Base-by-base conservation (phyloP, 2,113 vertebrate species). In the Abramis brama region DNA sequence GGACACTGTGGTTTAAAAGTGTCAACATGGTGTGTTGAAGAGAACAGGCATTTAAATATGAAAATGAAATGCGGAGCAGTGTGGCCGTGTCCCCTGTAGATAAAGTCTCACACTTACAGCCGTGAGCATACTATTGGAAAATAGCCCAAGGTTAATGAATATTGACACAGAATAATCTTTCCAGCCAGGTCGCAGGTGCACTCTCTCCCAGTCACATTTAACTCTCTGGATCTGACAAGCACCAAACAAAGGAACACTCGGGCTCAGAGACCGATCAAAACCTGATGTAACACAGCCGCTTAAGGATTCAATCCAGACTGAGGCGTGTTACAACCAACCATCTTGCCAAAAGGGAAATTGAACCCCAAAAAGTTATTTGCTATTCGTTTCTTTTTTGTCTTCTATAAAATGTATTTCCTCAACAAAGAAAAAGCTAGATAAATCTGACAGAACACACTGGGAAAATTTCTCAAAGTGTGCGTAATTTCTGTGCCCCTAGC, bases 101-200 rank as follows among this genome's bases (percentile, higher is more conserved):
- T 85, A 85, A 75, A 88, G 86, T 88, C 17, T 6, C 74, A 79
- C 52, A 76, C 64, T 84, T 79, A 76, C 25, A 86, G 79, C 77
- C 57, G 2, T 66, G 78, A 82, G 83, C 84, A 81, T 57, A 90
- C 86, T 85, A 77, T 85, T 90, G 91, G 85, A 89, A 70, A 92
- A 92, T 39, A 8, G 66, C 85, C 82, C 85, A 64, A 87, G 87
- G 74, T 92, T 91, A 90, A 92, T 90, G 86, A 92, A 91, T 90
- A 91, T 89, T 68, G 76, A 91, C 90, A 71, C 39, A 84, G 86
- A 91, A 90, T 89, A 87, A 92, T 92, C 88, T 92, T 88, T 90
- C 81, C 85, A 85, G 88, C 86, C 89, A 89, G 89, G 91, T 91
- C 82, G 62, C 92, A 93, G 91, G 92, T 93, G 91, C 86, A 81